phyloP scores from a whole-genome alignment of 2,797 vertebrate species.

The Cercopithecus petaurista region DNA sequence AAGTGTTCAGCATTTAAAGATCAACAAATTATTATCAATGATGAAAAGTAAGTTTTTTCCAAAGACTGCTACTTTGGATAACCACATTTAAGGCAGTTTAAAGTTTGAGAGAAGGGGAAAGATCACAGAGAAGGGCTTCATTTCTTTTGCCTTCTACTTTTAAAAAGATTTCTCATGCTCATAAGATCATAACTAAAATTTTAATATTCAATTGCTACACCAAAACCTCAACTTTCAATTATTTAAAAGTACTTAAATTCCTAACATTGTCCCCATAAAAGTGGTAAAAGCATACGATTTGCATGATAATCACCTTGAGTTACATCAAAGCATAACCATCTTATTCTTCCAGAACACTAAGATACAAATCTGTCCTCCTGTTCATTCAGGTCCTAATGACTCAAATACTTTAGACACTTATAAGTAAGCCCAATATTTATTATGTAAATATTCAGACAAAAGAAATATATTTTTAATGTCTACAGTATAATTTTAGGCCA shows the following conservation, averaged over 20 bases:
- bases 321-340: background rate
- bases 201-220: conserved; percentile 18
- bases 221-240: conserved; percentile 33
- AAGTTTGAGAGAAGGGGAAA: conserved; percentile 43
- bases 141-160: conserved; percentile 55
- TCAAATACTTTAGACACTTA: conserved; percentile 43
- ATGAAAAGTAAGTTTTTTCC: conserved; percentile 30
- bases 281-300: background rate
- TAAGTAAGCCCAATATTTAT: conserved; percentile 37
- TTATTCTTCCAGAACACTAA: conserved; percentile 35
- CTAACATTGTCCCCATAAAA: background rate
- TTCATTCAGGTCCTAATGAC: conserved; percentile 26
- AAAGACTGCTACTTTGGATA: conserved; percentile 18
- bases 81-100: conserved; percentile 12
- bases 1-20: conserved; percentile 37
- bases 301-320: background rate
- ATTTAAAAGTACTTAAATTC: conserved; percentile 47
- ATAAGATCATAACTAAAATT: conserved; percentile 45
- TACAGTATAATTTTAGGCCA: conserved; percentile 42
- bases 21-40: conserved; percentile 37
- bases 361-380: conserved; percentile 20
- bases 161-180: conserved; percentile 49
- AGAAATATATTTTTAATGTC: conserved; percentile 38
- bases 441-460: conserved; percentile 48
- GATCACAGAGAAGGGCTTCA: conserved; percentile 31